These are phyloP conservation scores for Oxytorus armatus DNA, from an alignment of 2,888 invertebrate species.

Conservation along the genomic window DNA sequence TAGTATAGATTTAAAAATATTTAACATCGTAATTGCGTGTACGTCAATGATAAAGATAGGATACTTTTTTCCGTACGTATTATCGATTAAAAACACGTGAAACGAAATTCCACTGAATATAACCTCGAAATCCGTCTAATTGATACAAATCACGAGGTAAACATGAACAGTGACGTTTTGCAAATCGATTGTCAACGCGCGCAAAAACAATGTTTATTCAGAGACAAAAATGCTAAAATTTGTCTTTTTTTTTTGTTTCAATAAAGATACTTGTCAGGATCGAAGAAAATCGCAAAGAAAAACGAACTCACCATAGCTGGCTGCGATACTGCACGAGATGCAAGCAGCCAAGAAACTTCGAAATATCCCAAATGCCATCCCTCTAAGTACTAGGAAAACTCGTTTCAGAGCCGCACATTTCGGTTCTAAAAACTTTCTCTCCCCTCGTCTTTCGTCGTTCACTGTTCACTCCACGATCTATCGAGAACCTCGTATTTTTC, in stretches of 20 bases:
- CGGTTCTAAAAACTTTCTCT: constrained; percentile 44
- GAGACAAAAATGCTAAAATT: neutral
- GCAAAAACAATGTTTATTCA: neutral
- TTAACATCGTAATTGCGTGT: too few relatives aligned
- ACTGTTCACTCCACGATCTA: constrained; percentile 7
- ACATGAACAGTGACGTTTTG: constrained; percentile 4
- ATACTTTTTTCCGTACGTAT: neutral
- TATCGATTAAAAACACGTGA: constrained; percentile 10
- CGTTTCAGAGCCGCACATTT: constrained; percentile 71
- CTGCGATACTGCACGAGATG: constrained; percentile 73
- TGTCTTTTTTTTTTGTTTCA: neutral
- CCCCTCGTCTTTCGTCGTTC: neutral
- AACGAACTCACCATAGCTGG: constrained; percentile 67
- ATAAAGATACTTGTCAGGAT: too few relatives aligned
- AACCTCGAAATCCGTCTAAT: too few relatives aligned
- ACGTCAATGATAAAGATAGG: too few relatives aligned
- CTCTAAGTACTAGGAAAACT: constrained; percentile 70
- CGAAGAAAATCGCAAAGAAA: constrained; percentile 15
- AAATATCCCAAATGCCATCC: constrained; percentile 76
- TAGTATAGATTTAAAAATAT: too few relatives aligned
- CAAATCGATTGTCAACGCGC: neutral
- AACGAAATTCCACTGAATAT: neutral
- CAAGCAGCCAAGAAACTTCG: constrained; percentile 74
- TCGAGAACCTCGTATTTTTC: constrained; percentile 44
- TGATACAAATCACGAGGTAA: neutral